Evolutionary conservation across 2,797 vertebrate species (phyloP), one percentile per base, ranked within the genome.

Genomic region (Hydrolagus colliei): DNA sequence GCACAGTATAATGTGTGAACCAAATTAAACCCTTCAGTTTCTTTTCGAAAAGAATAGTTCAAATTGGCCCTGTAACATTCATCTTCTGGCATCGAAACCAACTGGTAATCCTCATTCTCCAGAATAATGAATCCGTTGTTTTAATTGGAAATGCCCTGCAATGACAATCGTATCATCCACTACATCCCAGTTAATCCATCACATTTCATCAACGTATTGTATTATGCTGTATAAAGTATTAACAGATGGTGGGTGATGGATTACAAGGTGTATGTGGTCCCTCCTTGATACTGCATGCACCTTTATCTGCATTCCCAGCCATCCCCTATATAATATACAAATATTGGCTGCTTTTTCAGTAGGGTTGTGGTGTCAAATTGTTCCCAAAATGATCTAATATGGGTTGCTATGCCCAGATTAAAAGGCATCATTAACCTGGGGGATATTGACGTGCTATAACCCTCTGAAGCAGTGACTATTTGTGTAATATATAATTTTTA

Each of bases 401-500:
- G 3, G 79, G 35, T 65, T 80, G 63, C 32, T 16, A 52, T 52
- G 32, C 61, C n/a, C 77, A 32, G 9, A 67, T 16, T 18, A 35
- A 68, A 68, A 68, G 65, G 27, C 65, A 84, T 52, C 68, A 71
- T 71, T 14, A 77, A 61, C 10, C 1, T 77, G 61, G 10, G 61
- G 65, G 18, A 67, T 71, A 14, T 71, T n/a, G 65, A 32, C 16
- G 71, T 67, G 52, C 65, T 11, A 41, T 84, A 84, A 68, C 32
- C 63, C 35, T 71, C 27, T 18, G 41, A 84, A 84, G 71, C 63
- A 67, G 79, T 71, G 65, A 18, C 65, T 84, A 84, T 84, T 84
- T 84, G 65, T 84, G 79, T 41, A 84, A 71, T 68, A 84, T 41
- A 84, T 71, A 68, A 82, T 71, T 68, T 71, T 84, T 84, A 84